Conservation (phyloP, 1,140 invertebrate genomes). For the Drosophila kikkawai region DNA sequence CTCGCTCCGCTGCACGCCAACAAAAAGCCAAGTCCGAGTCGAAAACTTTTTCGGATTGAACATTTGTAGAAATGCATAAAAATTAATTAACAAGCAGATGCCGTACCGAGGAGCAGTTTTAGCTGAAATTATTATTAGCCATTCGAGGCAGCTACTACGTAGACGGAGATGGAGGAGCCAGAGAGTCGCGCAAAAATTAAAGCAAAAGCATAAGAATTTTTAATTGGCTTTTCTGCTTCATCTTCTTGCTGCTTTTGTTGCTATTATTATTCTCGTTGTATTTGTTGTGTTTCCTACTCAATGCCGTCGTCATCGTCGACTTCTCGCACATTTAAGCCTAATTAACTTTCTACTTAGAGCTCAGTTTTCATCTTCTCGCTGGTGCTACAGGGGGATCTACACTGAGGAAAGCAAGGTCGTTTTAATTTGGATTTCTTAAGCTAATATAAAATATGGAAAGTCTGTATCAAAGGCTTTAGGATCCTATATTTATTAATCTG, state of each 20-base stretch:
- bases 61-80: conserved; percentile 80
- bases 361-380: conserved; percentile 54
- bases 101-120: conserved; percentile 26
- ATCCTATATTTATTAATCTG: neutral
- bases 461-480: neutral
- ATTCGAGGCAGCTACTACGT: conserved; percentile 3
- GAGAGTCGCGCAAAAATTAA: conserved; percentile 46
- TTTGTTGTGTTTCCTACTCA: conserved; percentile 49
- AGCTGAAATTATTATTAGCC: conserved; percentile 44
- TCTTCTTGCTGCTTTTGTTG: conserved; percentile 37
- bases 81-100: conserved; percentile 75
- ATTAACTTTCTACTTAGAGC: conserved; percentile 82
- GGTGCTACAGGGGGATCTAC: conserved; percentile 24
- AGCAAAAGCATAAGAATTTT: conserved; percentile 72
- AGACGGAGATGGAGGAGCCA: neutral
- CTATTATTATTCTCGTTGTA: conserved; percentile 48
- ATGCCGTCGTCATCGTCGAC: conserved; percentile 56
- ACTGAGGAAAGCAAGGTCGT: conserved; percentile 2
- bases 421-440: too few species aligned
- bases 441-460: neutral
- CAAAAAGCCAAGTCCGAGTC: conserved; percentile 40
- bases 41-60: conserved; percentile 70
- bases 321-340: conserved; percentile 78
- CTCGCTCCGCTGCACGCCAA: conserved; percentile 66
- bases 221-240: conserved; percentile 76